Evolutionary conservation across 2,113 vertebrate genomes (phyloP), one percentile per base, ranked within the genome.

Genomic region (Pimephales promelas): DNA sequence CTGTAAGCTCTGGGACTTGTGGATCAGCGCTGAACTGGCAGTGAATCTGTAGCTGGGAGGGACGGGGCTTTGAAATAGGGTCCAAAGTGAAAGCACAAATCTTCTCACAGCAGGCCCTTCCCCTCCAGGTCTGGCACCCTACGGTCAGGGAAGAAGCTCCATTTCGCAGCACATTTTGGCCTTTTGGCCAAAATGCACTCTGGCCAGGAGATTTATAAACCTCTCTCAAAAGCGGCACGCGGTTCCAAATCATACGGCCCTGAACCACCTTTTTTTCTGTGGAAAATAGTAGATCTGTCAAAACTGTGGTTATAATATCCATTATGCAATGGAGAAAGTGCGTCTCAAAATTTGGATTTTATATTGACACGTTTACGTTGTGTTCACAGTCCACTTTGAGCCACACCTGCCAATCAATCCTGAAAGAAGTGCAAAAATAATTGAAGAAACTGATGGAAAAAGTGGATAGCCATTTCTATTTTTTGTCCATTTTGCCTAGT

Each of bases 61-160:
- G 61, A 76, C 40, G 13, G 80, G 70, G 40, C 86, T 87, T 87
- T 87, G 84, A 85, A 83, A 81, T 61, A 70, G 52, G 45, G 73
- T 72, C 71, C 64, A 82, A 45, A 40, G 31, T 49, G 83, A 84
- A 59, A 61, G 56, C 64, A 83, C 76, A 83, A 83, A 88, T 86
- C 87, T 86, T 52, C 82, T 54, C 71, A 49, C 71, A 77, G 79
- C 83, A 76, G 40, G 59, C 47, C 47, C 49, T 36, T 82, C 26
- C 79, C 73, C 73, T 86, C 45, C 40, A 83, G 85, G 78, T 77
- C 18, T 70, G 72, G 36, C 74, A 14, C 22, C 31, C 45, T 68
- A 28, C 31, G 22, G 61, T 54, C 57, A 61, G 43, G 34, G 22
- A 40, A 77, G 31, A 77, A 77, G 31, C 52, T 28, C 56, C 57